Conservation (phyloP, 2,113 vertebrate species). For the Elachura formosa region DNA sequence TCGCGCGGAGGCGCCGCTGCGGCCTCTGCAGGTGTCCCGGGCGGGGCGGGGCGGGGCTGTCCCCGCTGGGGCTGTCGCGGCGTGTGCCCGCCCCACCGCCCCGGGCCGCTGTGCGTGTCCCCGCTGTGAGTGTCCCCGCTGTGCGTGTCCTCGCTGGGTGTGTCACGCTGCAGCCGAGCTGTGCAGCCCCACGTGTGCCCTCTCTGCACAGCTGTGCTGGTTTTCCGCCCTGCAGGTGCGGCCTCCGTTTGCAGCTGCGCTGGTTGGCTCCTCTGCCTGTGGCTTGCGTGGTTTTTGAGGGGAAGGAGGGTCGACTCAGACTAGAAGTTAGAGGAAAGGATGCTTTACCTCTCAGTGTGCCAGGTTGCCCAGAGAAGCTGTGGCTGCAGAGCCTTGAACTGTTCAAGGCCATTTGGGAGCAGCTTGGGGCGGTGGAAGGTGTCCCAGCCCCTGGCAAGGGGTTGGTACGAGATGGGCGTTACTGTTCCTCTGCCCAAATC, state of each 20-base stretch:
- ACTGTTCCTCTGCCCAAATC: neutral
- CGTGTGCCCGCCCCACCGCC: neutral
- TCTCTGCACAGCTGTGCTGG: neutral
- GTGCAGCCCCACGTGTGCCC: neutral
- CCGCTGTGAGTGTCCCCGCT: neutral
- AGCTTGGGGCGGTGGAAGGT: neutral
- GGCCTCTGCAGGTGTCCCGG: neutral
- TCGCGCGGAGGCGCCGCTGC: neutral
- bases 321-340: too few species aligned
- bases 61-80: neutral
- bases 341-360: neutral
- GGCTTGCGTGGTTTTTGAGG: neutral
- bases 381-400: neutral
- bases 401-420: neutral
- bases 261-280: accelerated
- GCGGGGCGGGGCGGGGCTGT: neutral
- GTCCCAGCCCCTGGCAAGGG: neutral
- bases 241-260: neutral
- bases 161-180: neutral
- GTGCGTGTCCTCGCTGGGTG: neutral
- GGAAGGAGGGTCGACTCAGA: neutral
- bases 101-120: accelerated
- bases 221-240: neutral
- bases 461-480: neutral
- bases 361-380: neutral